Base-by-base conservation (phyloP, 2,888 invertebrate species). In the Tridacna crocea region DNA sequence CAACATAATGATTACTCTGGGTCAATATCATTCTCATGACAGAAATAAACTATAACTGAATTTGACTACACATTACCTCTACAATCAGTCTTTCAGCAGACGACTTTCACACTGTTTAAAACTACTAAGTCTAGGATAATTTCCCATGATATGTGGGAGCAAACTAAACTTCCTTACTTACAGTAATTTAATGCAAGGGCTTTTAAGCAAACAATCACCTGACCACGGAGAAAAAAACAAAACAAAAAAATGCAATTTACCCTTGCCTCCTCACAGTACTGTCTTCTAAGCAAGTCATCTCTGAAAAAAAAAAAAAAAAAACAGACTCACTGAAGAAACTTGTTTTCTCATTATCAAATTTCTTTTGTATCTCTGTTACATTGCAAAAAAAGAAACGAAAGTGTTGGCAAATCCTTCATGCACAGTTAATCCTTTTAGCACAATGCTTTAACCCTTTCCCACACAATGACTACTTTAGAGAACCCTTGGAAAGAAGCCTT, bases 191-290 rank as follows among this genome's bases (percentile, higher is more conserved):
- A 4, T 4, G 36, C 36, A 2, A 36, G 36, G n/a, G n/a, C n/a
- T n/a, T n/a, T n/a, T n/a, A n/a, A n/a, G n/a, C 3, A 36, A 36
- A 36, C 36, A 36, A 36, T 36, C 36, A 36, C 8, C 36, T n/a
- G n/a, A n/a, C n/a, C n/a, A n/a, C n/a, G n/a, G n/a, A n/a, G n/a
- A n/a, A n/a, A n/a, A n/a, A n/a, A 36, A 36, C 3, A 8, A 36
- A 36, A 36, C 2, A 36, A 36, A 36, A 36, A 36, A 36, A 8
- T 36, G 36, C 2, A 66, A 63, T 75, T 79, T 90, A 94, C 94
- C 90, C 91, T 95, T 0, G 98, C 97, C 94, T 97, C 96, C 93
- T 96, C 95, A 92, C 98, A 98, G 89, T 97, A 97, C 24, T 96
- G 95, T 92, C 96, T 95, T 97, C 98, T 97, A 85, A 98, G 95